Percentiles rank a stretch among this genome's conserved stretches.
Evolutionary conservation across 2,888 invertebrate species (phyloP).

Genomic region (Cosmia pyralina): DNA sequence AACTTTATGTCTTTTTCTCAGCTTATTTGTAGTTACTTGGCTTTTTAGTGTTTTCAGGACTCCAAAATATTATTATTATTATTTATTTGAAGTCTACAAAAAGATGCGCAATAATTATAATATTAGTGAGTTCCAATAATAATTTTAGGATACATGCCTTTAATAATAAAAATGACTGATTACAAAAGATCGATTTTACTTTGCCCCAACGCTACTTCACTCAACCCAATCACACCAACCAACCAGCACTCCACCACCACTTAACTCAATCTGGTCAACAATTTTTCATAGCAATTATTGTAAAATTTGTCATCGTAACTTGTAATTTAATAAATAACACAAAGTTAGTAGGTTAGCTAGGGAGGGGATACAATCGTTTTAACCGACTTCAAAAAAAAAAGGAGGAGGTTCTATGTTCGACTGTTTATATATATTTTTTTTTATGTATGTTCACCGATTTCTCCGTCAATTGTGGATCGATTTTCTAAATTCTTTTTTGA

Average conservation of each 20-base stretch:
- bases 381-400: too few species aligned
- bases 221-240: too few species aligned
- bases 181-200: background rate
- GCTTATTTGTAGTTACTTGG: background rate
- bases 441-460: too few species aligned
- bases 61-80: background rate
- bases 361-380: background rate
- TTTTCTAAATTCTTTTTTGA: too few species aligned
- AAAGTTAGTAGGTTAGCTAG: background rate
- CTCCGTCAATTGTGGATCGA: too few species aligned
- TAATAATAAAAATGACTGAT: background rate
- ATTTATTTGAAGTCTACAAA: background rate
- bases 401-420: too few species aligned
- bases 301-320: background rate
- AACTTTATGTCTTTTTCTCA: background rate
- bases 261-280: too few species aligned
- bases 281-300: slow-evolving; percentile 21
- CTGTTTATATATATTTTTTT: too few species aligned
- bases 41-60: background rate
- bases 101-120: background rate
- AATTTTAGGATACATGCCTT: background rate
- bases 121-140: background rate
- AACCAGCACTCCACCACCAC: too few species aligned
- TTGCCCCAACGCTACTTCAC: background rate
- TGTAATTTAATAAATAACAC: slow-evolving; percentile 31